Base-by-base conservation (phyloP, 2,888 invertebrate genomes). In the Pediacus dermestoides region DNA sequence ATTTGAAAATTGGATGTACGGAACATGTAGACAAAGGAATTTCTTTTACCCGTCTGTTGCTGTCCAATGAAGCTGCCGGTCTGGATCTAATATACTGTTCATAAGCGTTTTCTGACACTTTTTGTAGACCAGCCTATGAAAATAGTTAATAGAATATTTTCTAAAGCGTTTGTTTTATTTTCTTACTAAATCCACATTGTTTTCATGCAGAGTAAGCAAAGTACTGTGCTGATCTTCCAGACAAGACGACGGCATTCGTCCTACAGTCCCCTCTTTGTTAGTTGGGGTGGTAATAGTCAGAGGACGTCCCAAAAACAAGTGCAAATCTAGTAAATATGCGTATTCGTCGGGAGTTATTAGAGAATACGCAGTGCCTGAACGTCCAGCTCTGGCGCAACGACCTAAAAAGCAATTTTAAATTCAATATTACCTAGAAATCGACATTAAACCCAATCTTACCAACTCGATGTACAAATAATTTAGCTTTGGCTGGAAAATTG, bases 381-480 rank as follows among this genome's bases (percentile, higher is more conserved):
- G 76, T 1, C 96, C 97, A 35, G 96, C 97, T 55, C 97, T 78
- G 2, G 97, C 97, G 67, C 96, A 96, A 42, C 99, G 83, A 50
- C 86, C 85, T 85, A 26, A 42, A 52, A 50, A 25, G 7, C 13
- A 23, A 12, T 13, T 7, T 9, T 21, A 28, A 28, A 30, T 8
- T 12, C 10, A 16, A 23, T 23, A n/a, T n/a, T n/a, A n/a, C n/a
- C n/a, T 18, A 8, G 8, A 18, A 6, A 8, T 4, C 18, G 4
- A 18, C 4, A 18, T 6, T 18, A 18, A 18, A 9, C 23, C n/a
- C 23, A 28, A 28, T 2, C 21, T 75, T 62, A 88, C 96, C 97
- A 42, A 97, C 99, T 77, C 99, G 79, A 71, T 99, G 99, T 14
- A 99, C 89, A 71, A 96, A 99, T 12, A 99, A 74, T 70, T 99